Percentiles rank a stretch among this genome's conserved stretches.
phyloP scores from a whole-genome alignment of 2,113 vertebrate species.

The Neogobius melanostomus region DNA sequence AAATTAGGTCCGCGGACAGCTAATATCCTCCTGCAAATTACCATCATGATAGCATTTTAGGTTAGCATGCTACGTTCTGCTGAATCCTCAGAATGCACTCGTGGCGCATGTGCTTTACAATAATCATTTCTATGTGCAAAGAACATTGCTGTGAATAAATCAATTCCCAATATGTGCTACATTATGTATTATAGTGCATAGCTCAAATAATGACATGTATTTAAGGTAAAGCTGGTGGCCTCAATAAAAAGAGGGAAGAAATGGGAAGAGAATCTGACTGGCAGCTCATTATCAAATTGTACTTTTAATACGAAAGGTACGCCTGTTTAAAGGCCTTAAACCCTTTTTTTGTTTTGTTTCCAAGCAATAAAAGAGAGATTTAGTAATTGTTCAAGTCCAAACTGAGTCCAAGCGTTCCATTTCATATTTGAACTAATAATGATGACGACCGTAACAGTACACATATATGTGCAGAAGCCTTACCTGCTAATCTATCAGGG shows the following conservation, averaged over 20 bases:
- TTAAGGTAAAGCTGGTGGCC: background rate
- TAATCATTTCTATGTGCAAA: constrained; percentile 37
- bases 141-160: constrained; percentile 20
- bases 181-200: background rate
- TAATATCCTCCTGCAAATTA: constrained; percentile 64
- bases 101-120: constrained; percentile 21
- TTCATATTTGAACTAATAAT: no score
- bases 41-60: constrained; percentile 63
- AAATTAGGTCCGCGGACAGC: constrained; percentile 67
- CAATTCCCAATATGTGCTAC: constrained; percentile 21
- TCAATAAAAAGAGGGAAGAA: background rate
- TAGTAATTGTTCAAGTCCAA: no score
- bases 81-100: constrained; percentile 55
- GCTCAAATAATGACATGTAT: background rate
- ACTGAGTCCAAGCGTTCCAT: no score
- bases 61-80: constrained; percentile 48
- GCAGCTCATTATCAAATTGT: no score
- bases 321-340: no score
- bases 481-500: no score
- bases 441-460: no score
- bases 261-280: background rate
- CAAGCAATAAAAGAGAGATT: no score
- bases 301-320: no score
- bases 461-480: no score
- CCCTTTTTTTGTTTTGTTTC: no score